A percentile compares a stretch with the other conserved stretches of the same genome.
phyloP scores from a whole-genome alignment of 1,140 invertebrate genomes.

The Anastrepha ludens region DNA sequence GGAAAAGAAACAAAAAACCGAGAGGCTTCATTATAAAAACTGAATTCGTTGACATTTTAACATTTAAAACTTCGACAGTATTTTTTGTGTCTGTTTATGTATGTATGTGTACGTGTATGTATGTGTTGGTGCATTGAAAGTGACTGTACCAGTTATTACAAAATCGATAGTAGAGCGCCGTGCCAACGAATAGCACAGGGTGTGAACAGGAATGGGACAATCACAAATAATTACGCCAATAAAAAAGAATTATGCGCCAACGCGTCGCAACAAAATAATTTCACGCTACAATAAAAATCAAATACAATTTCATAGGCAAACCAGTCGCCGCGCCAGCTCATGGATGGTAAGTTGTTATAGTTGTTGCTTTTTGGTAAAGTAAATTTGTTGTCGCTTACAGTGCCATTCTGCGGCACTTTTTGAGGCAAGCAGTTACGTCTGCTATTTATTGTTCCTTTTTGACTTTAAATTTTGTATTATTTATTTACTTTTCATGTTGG shows the following conservation, averaged over 20 bases:
- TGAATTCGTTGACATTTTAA: neutral
- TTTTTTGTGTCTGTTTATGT: neutral
- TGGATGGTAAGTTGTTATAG: neutral
- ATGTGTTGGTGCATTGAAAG: neutral
- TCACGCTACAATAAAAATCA: conserved; percentile 44
- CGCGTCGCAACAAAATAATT: conserved; percentile 53
- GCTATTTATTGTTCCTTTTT: no score
- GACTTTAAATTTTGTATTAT: no score
- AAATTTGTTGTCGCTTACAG: neutral
- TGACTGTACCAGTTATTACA: neutral
- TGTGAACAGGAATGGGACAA: neutral
- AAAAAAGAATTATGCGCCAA: conserved; percentile 52
- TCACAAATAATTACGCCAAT: conserved; percentile 50
- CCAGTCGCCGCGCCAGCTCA: neutral
- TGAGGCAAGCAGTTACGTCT: no score
- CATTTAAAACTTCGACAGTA: neutral
- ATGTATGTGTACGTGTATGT: neutral
- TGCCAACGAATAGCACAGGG: neutral
- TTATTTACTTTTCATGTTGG: no score
- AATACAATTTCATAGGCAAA: neutral
- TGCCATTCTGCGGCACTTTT: no score
- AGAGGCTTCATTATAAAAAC: neutral
- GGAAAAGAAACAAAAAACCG: conserved; percentile 43
- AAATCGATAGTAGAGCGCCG: neutral
- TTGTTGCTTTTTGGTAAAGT: neutral